Conservation (phyloP, 92 coral and sea anemone species). For the Phymanthus crucifer region DNA sequence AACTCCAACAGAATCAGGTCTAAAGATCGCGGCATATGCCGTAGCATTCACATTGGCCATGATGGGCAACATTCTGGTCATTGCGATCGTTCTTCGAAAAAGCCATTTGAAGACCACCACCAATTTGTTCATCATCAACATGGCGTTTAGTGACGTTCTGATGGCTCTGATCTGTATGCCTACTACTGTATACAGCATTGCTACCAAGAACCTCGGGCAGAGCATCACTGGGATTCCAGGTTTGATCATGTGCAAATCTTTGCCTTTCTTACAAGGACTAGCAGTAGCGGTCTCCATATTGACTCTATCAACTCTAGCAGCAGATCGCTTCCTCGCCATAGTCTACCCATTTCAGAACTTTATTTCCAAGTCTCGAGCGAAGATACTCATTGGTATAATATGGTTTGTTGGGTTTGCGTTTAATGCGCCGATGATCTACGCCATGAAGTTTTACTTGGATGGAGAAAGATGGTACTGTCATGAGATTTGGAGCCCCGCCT, state of each 20-base stretch:
- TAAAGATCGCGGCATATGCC: slow-evolving; percentile 21
- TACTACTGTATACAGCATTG: slow-evolving; percentile 23
- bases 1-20: slow-evolving; percentile 10
- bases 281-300: slow-evolving; percentile 40
- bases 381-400: slow-evolving; percentile 38
- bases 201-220: slow-evolving; percentile 1
- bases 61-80: slow-evolving; percentile 34
- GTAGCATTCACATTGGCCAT: slow-evolving; percentile 20
- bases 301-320: slow-evolving; percentile 65
- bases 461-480: not conserved
- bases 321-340: slow-evolving; percentile 69
- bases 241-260: slow-evolving; percentile 8
- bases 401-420: slow-evolving; percentile 52
- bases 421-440: slow-evolving; percentile 56
- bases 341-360: slow-evolving; percentile 57
- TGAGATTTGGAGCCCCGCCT: slow-evolving; percentile 24
- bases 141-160: slow-evolving; percentile 33
- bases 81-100: slow-evolving; percentile 32
- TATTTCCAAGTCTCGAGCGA: slow-evolving; percentile 37
- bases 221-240: slow-evolving; percentile 14
- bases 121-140: slow-evolving; percentile 35
- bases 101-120: slow-evolving; percentile 40
- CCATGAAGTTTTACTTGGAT: slow-evolving; percentile 6
- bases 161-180: slow-evolving; percentile 43
- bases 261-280: slow-evolving; percentile 32